Base-by-base conservation (phyloP, 2,113 vertebrate species). In the Oryzias curvinotus region DNA sequence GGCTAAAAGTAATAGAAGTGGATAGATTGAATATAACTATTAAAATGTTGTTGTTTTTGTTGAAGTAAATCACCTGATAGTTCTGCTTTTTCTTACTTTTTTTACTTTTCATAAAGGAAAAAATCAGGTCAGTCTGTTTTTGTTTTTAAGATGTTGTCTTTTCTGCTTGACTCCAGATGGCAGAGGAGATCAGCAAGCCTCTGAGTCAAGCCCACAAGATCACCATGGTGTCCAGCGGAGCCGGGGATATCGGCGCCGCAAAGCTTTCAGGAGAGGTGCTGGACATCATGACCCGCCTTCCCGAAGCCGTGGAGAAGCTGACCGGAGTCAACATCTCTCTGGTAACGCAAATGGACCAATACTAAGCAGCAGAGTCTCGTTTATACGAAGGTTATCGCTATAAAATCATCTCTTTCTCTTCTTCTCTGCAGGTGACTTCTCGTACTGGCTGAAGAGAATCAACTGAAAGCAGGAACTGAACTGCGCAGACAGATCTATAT, bases 191-290 rank as follows among this genome's bases (percentile, higher is more conserved):
- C 79, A 95, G 92, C 84, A 92, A 80, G 67, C 95, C 95, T 14
- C 80, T 96, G 81, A 89, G 90, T n/a, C 73, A 87, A 1, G 89
- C 91, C 65, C 89, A 87, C 13, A 96, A 95, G 81, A 83, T 96
- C 5, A 95, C 94, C 19, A 92, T 95, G 90, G 88, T 96, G 54
- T 96, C 94, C 66, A 95, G 94, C 0, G 94, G 95, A 15, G 81
- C 44, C 1, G 91, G 89, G 0, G 88, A 94, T 0, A 57, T 96
- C 50, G 95, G 95, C 0, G 93, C 92, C 0, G 85, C 94, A 77
- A 95, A 94, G 47, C 91, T 96, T 56, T 94, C 94, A 0, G 94
- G 93, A 3, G 95, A 96, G 77, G 92, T 96, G 7, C 85, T 96
- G 70, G 92, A 95, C 18, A 94, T 96, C 84, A 93, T 96, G 81